Base-by-base conservation (phyloP, 2,797 vertebrate genomes). In the Siniperca obscura region DNA sequence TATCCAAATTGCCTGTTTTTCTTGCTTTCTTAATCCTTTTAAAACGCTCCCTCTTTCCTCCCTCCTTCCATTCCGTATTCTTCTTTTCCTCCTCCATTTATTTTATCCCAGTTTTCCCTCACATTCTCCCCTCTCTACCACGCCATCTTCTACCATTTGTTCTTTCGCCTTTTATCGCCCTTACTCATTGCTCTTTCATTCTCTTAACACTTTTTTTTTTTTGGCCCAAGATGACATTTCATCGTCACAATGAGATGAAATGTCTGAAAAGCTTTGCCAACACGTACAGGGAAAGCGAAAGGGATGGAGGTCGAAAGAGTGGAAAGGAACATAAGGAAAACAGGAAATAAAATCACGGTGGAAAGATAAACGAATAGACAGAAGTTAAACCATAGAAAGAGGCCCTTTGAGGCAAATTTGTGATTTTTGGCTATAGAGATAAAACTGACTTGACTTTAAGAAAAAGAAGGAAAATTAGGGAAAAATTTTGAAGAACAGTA, bases 21-120 rank as follows among this genome's bases (percentile, higher is more conserved):
- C 42, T n/a, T 40, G 17, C 9, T 46, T 17, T 30, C 70, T 70
- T 36, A 55, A 79, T 46, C 27, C 69, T 27, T 71, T 66, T 72
- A 30, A 72, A 38, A 72, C 2, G 3, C 44, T 46, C 36, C 11
- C 10, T 30, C 30, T 30, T 30, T 30, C 14, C 25, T n/a, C 4
- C 34, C 62, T 38, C 27, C 19, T n/a, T 50, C 46, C 10, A 25
- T 22, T 19, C 25, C 13, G 1, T 40, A 12, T 56, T 56, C n/a
- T 36, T 34, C 4, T 16, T 42, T 9, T n/a, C 46, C 4, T 16
- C 22, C 14, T 10, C 2, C 17, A 5, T 17, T 30, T 27, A 2
- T 48, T 53, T 48, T 0, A 19, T 38, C 1, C 64, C 12, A 21
- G 21, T 55, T 56, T 56, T 21, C 2, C 13, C 25, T 52, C 56